Evolutionary conservation across 2,797 vertebrate genomes (phyloP).

Genomic region (Ambastaia sidthimunki): DNA sequence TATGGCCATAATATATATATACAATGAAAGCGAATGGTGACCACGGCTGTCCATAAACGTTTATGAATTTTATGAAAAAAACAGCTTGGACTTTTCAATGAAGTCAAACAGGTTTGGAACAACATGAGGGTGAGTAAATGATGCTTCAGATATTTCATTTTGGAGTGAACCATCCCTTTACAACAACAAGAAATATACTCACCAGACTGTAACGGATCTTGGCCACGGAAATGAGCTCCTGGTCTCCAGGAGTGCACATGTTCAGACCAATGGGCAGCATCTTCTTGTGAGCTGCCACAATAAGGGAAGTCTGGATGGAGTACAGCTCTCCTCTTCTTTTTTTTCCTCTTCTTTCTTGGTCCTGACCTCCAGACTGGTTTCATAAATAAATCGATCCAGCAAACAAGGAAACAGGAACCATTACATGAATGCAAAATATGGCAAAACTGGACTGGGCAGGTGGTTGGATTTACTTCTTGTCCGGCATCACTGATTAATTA

Average conservation of each 20-base stretch:
- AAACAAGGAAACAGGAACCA: background rate
- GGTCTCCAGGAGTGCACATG: constrained; percentile 98
- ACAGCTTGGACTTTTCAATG: background rate
- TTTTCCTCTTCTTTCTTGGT: constrained; percentile 94
- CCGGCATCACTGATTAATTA: background rate
- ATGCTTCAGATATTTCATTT: background rate
- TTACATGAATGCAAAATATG: background rate
- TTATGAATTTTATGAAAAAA: no score
- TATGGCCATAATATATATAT: no score
- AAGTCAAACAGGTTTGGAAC: background rate
- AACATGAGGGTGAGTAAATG: background rate
- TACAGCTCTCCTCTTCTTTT: constrained; percentile 93
- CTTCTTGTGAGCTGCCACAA: constrained; percentile 95
- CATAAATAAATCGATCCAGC: constrained; percentile 28
- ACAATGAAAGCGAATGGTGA: no score
- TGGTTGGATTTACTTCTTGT: background rate
- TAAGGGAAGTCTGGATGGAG: constrained; percentile 95
- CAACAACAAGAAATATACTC: constrained; percentile 60
- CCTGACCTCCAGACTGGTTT: constrained; percentile 90
- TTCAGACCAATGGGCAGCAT: constrained; percentile 98
- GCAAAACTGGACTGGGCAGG: background rate
- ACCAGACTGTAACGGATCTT: constrained; percentile 92
- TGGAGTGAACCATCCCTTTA: background rate
- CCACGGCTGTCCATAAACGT: no score
- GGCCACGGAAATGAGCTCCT: constrained; percentile 94